Conservation (phyloP, 1,140 invertebrate genomes). For the Pachypeltis micranthus region DNA sequence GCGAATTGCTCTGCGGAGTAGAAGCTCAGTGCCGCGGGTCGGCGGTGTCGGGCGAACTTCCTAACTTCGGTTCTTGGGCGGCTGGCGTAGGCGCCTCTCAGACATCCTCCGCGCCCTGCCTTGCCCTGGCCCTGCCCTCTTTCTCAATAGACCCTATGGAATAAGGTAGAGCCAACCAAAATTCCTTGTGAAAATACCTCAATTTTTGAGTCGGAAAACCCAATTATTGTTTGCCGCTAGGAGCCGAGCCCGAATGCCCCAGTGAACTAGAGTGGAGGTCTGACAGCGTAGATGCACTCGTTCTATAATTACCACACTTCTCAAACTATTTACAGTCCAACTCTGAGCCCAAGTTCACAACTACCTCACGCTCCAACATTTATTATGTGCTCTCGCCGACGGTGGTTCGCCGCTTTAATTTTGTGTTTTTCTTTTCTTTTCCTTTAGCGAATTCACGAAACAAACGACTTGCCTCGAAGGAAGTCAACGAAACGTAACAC, state of each 20-base stretch:
- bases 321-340: slow-evolving; percentile 9
- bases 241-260: neutral
- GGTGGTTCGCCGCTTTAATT: neutral
- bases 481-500: neutral
- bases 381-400: slow-evolving; percentile 3
- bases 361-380: neutral
- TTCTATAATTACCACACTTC: neutral
- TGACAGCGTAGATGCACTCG: neutral
- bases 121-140: neutral
- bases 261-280: slow-evolving; percentile 7
- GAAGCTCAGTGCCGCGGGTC: neutral
- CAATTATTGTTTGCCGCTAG: neutral
- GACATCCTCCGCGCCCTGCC: no score
- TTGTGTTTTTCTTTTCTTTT: neutral
- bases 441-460: neutral
- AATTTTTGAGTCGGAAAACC: neutral
- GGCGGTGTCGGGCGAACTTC: neutral
- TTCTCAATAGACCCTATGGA: neutral
- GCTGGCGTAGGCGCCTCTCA: no score
- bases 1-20: no score
- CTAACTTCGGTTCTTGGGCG: neutral
- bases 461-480: neutral
- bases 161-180: neutral
- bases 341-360: slow-evolving; percentile 1
- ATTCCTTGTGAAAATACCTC: neutral